Evolutionary conservation across 2,888 invertebrate species (phyloP).

Genomic region (Epistrophella euchroma): DNA sequence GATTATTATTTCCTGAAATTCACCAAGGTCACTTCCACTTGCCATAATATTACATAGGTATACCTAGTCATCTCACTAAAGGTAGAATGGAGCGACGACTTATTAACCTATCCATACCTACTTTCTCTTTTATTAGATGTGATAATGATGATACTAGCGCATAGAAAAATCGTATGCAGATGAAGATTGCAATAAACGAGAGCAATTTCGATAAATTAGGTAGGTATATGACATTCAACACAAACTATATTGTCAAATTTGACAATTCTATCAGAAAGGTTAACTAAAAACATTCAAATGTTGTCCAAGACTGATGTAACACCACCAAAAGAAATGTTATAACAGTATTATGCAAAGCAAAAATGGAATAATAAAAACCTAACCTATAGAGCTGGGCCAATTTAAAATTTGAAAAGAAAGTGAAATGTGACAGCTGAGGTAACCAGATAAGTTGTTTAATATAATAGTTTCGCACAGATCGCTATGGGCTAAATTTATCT

Average conservation of each 20-base stretch:
- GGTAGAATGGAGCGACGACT: conserved; percentile 6
- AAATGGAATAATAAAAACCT: conserved; percentile 49
- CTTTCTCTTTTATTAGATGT: conserved; percentile 17
- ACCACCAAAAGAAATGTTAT: conserved; percentile 59
- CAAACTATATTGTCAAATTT: conserved; percentile 23
- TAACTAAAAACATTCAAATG: conserved; percentile 10
- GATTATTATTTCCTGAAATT: conserved; percentile 72
- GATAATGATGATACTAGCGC: not conserved
- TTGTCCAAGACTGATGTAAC: conserved; percentile 57
- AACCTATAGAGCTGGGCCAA: conserved; percentile 70
- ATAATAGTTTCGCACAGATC: conserved; percentile 59
- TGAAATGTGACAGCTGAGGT: conserved; percentile 76
- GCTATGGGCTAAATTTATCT: conserved; percentile 66
- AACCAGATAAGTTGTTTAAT: conserved; percentile 75
- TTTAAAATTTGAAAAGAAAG: conserved; percentile 73
- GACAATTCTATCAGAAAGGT: conserved; percentile 25
- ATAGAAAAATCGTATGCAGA: not conserved
- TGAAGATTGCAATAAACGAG: not conserved
- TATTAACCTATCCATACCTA: conserved; percentile 13
- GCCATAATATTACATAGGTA: conserved; percentile 19
- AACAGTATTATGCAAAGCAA: conserved; percentile 67
- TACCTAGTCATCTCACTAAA: not conserved
- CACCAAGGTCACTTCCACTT: conserved; percentile 71
- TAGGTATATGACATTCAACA: not conserved
- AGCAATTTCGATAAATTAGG: not conserved